A percentile compares a stretch with the other conserved stretches of the same genome.
Conservation (phyloP, 2,113 vertebrate genomes). For the Prunella fulvescens region DNA sequence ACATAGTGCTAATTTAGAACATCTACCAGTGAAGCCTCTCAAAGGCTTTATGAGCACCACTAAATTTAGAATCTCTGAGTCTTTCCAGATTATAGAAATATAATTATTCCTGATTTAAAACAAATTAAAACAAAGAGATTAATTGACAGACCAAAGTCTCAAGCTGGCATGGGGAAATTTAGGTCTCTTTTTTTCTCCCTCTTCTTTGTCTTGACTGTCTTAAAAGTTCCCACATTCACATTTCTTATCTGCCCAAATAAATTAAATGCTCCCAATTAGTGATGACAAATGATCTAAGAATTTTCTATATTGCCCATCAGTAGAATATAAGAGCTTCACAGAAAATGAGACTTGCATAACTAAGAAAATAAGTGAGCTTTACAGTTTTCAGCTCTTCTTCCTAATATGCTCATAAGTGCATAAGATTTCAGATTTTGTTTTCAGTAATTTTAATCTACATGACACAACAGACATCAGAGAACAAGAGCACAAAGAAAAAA, state of each 20-base stretch:
- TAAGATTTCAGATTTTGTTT: background rate
- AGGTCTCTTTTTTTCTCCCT: background rate
- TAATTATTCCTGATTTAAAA: background rate
- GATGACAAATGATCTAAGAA: background rate
- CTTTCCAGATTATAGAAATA: background rate
- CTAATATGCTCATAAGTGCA: background rate
- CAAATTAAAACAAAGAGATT: background rate
- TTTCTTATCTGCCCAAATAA: background rate
- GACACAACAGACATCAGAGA: background rate
- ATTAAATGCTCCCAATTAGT: background rate
- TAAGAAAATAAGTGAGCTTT: background rate
- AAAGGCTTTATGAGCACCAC: background rate
- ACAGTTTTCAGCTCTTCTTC: background rate
- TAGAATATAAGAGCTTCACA: background rate
- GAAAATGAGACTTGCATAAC: background rate
- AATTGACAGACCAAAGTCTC: background rate
- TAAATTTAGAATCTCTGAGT: background rate
- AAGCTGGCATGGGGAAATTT: background rate
- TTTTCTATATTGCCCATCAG: background rate
- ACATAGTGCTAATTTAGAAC: background rate
- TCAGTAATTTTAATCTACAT: background rate
- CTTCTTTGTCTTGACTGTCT: background rate
- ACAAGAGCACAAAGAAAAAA: background rate
- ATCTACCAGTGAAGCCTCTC: background rate
- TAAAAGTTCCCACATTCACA: background rate